A percentile compares a stretch with the other conserved stretches of the same genome.
These are phyloP conservation scores for Meiosimyza platycephala DNA, from an alignment of 2,888 invertebrate genomes.

Conservation along the genomic window DNA sequence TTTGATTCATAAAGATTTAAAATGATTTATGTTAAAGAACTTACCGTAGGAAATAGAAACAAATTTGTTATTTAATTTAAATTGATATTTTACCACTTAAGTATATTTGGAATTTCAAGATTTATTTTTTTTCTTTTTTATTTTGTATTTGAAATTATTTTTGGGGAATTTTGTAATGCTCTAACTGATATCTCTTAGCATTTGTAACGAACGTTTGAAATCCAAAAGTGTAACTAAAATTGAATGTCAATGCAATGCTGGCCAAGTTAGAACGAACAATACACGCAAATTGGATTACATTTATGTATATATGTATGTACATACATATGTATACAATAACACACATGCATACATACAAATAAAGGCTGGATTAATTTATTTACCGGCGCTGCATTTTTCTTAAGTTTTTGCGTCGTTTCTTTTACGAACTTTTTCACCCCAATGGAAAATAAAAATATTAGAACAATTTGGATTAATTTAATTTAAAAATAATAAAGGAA, in stretches of 20 bases:
- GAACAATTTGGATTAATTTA: no score
- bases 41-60: constrained; percentile 33
- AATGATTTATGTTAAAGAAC: constrained; percentile 20
- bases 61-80: constrained; percentile 20
- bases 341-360: no score
- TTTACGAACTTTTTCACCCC: no score
- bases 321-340: neutral
- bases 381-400: no score
- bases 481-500: no score
- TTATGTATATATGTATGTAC: neutral
- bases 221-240: constrained; percentile 53
- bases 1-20: constrained; percentile 14
- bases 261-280: constrained; percentile 26
- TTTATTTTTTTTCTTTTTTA: neutral
- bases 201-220: constrained; percentile 48
- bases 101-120: neutral
- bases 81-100: constrained; percentile 1
- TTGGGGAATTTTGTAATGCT: constrained; percentile 14
- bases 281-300: constrained; percentile 32
- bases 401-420: no score
- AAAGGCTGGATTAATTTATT: no score
- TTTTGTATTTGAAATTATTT: no score
- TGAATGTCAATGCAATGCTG: constrained; percentile 37
- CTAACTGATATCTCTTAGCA: neutral
- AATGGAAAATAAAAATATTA: no score